These are phyloP conservation scores for Brachionus sp. DNA, from an alignment of 1,140 invertebrate species.

Conservation along the genomic window DNA sequence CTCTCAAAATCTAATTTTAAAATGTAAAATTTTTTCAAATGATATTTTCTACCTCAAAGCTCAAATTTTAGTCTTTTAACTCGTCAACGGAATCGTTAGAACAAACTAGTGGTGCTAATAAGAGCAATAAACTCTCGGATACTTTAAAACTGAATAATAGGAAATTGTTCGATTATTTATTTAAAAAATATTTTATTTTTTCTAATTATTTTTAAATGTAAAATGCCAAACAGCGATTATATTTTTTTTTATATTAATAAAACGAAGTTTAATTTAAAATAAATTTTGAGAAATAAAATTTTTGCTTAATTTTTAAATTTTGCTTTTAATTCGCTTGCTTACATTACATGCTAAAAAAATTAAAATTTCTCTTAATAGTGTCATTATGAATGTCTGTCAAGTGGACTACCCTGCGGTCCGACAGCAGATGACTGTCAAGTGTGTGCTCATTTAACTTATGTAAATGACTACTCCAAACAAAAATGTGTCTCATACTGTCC, in stretches of 20 bases:
- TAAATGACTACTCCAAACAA: neutral
- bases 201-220: neutral
- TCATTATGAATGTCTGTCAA: neutral
- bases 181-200: conserved; percentile 18
- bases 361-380: neutral
- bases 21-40: neutral
- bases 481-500: conserved; percentile 33
- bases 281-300: conserved; percentile 18
- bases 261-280: neutral
- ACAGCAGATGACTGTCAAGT: neutral
- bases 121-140: neutral
- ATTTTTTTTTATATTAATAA: neutral
- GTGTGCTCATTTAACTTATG: conserved; percentile 11
- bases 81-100: neutral
- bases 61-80: neutral
- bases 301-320: conserved; percentile 25
- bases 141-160: neutral
- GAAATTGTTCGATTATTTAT: neutral
- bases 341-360: neutral
- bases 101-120: neutral
- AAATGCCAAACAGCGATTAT: neutral
- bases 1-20: neutral
- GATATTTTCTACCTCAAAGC: neutral
- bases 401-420: conserved; percentile 8
- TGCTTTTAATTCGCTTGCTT: neutral